Percentiles rank a stretch among this genome's conserved stretches.
Evolutionary conservation across 53 echinoderm and acorn worm species (phyloP).

Genomic region (Temnopleurus reevesii): DNA sequence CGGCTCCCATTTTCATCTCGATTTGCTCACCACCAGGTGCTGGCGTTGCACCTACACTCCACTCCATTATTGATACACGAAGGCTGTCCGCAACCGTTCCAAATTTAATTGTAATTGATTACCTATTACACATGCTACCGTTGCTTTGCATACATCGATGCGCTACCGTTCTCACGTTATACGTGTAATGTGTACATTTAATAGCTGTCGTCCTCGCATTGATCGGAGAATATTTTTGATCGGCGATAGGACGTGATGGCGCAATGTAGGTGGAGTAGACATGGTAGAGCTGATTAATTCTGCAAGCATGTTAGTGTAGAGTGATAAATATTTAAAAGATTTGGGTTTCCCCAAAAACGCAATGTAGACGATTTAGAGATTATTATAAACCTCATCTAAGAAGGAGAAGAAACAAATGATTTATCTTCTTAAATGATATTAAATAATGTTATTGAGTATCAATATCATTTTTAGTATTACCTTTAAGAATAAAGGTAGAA

Average conservation of each 20-base stretch:
- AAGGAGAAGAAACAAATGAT: too few species aligned
- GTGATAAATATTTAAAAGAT: too few species aligned
- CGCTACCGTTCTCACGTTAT: slow-evolving; percentile 2
- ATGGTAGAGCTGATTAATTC: too few species aligned
- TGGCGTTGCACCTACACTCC: neutral
- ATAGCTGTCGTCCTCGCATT: neutral
- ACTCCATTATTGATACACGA: slow-evolving; percentile 1
- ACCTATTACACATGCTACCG: slow-evolving; percentile 30
- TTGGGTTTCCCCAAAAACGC: too few species aligned
- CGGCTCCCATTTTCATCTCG: neutral
- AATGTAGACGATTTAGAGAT: too few species aligned
- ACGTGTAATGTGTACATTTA: slow-evolving; percentile 1
- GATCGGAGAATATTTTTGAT: neutral
- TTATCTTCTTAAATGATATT: too few species aligned
- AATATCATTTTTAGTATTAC: too few species aligned
- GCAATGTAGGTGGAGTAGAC: neutral
- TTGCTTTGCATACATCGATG: neutral
- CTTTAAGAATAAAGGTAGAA: too few species aligned
- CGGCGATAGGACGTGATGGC: neutral
- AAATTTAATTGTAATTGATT: slow-evolving; percentile 47
- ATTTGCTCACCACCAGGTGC: slow-evolving; percentile 19
- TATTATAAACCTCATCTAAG: too few species aligned
- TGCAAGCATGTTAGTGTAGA: too few species aligned
- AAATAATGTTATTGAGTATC: too few species aligned
- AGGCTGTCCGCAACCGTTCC: slow-evolving; percentile 8